A percentile compares a stretch with the other conserved stretches of the same genome.
These are phyloP conservation scores for Amblyjoppa fuscipennis DNA, from an alignment of 2,888 invertebrate genomes.

Conservation along the genomic window DNA sequence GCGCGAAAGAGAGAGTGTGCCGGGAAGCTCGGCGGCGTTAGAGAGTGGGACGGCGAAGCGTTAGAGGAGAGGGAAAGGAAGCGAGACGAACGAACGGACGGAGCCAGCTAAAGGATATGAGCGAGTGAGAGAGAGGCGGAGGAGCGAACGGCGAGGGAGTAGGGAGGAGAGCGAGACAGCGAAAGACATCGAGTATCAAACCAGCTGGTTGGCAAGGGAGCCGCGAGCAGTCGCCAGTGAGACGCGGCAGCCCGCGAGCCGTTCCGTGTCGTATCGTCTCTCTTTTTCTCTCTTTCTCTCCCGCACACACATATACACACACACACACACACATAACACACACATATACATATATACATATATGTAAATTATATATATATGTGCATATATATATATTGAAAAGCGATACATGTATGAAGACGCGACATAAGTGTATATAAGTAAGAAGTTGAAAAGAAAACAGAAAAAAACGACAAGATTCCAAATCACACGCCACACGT, in stretches of 20 bases:
- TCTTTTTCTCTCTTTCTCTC: slow-evolving; percentile 67
- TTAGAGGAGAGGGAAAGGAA: slow-evolving; percentile 29
- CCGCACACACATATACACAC: slow-evolving; percentile 40
- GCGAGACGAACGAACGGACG: slow-evolving; percentile 38
- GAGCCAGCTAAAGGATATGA: slow-evolving; percentile 28
- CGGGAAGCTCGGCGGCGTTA: background rate
- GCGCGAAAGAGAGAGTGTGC: slow-evolving; percentile 48
- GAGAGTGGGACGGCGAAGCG: slow-evolving; percentile 20
- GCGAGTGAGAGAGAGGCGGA: slow-evolving; percentile 50
- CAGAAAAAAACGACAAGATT: background rate
- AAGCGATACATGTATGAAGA: background rate
- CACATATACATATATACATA: slow-evolving; percentile 30
- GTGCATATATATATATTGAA: background rate
- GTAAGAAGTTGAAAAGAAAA: background rate
- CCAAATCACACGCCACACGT: background rate
- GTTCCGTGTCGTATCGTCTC: slow-evolving; percentile 70
- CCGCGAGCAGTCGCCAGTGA: slow-evolving; percentile 83
- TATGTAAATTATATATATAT: background rate
- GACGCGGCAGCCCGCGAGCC: slow-evolving; percentile 83
- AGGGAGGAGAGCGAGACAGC: slow-evolving; percentile 48
- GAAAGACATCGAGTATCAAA: slow-evolving; percentile 78
- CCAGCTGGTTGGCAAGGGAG: slow-evolving; percentile 82
- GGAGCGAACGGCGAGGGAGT: slow-evolving; percentile 50
- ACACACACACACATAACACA: slow-evolving; percentile 47
- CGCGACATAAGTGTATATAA: slow-evolving; percentile 16